Evolutionary conservation across 1,140 invertebrate species (phyloP).

Genomic region (Scaptomyza montana): DNA sequence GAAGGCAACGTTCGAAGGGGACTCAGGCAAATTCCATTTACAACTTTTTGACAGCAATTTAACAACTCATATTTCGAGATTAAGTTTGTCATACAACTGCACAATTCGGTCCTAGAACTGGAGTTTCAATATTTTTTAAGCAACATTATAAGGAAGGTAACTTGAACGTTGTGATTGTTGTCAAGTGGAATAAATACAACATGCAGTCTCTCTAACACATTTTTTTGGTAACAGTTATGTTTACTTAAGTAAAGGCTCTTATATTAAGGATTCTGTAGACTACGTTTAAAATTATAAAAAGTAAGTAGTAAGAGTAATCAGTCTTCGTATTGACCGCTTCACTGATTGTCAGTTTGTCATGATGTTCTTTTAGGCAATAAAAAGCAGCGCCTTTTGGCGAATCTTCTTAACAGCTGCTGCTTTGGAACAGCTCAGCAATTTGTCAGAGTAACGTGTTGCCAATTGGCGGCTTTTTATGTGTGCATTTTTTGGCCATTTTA

Average conservation of each 20-base stretch:
- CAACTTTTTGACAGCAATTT: conserved; percentile 13
- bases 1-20: not conserved
- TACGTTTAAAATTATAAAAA: too few relatives aligned
- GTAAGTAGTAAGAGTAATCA: not conserved
- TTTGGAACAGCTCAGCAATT: conserved; percentile 59
- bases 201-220: not conserved
- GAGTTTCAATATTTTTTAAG: not conserved
- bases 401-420: conserved; percentile 17
- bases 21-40: conserved; percentile 1
- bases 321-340: not conserved
- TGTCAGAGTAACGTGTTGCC: conserved; percentile 75
- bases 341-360: conserved; percentile 3
- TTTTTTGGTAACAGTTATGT: not conserved
- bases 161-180: not conserved
- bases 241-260: too few relatives aligned
- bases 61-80: not conserved
- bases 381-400: conserved; percentile 8
- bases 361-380: conserved; percentile 29
- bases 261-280: too few relatives aligned
- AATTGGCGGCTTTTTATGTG: conserved; percentile 64
- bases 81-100: too few relatives aligned
- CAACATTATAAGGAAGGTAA: not conserved
- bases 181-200: not conserved
- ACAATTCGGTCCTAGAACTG: not conserved
- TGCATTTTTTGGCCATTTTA: conserved; percentile 22